Percentiles rank a stretch among this genome's conserved stretches.
Conservation (phyloP, 2,113 vertebrate genomes). For the Felis chaus region DNA sequence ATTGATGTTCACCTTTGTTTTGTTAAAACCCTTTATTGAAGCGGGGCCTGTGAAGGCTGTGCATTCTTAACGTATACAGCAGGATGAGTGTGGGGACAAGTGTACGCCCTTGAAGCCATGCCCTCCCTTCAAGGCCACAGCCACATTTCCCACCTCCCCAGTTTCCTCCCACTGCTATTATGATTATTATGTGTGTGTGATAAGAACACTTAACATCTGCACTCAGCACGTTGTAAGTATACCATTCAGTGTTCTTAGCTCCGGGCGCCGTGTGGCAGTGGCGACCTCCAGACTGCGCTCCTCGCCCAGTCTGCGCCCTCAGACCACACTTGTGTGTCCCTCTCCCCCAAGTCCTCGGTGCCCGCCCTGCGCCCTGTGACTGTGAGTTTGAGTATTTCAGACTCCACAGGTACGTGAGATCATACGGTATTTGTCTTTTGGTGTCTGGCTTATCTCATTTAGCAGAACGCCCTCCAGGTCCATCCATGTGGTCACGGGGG, state of each 20-base stretch:
- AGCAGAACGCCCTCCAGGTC: not conserved
- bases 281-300: no score
- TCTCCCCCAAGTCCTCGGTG: not conserved
- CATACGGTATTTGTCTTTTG: no score
- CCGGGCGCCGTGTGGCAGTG: no score
- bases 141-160: not conserved
- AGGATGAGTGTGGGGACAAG: not conserved
- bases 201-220: not conserved
- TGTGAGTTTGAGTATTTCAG: fast-evolving
- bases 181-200: not conserved
- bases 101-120: not conserved
- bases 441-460: fast-evolving
- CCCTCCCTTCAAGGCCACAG: not conserved
- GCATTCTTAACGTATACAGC: not conserved
- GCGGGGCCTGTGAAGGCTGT: no score
- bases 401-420: fast-evolving
- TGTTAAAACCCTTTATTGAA: not conserved
- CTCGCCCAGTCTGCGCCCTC: not conserved
- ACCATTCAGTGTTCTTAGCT: no score
- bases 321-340: not conserved
- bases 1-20: not conserved
- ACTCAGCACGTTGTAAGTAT: no score
- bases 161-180: not conserved
- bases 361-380: not conserved
- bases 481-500: fast-evolving